A percentile compares a stretch with the other conserved stretches of the same genome.
phyloP scores from a whole-genome alignment of 2,797 vertebrate species.

The Megalops cyprinoides region DNA sequence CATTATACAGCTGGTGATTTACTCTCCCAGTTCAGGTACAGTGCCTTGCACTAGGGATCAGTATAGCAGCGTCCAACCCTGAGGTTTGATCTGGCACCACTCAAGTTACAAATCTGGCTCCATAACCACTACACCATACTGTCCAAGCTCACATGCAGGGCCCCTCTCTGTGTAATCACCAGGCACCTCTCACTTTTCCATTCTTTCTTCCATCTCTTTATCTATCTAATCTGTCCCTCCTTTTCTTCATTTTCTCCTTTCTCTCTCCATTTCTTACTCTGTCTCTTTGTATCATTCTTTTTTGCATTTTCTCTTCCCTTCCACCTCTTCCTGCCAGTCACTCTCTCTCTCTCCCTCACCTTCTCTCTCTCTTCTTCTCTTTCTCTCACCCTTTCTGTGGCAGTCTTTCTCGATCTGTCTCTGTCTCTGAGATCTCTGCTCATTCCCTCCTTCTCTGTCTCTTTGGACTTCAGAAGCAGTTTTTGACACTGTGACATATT shows the following conservation, averaged over 20 bases:
- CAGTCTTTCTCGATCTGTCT: not conserved
- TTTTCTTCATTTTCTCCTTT: too few species aligned
- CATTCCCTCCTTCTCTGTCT: too few species aligned
- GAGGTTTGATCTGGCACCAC: not conserved
- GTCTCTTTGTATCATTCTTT: not conserved
- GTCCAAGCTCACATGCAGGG: too few species aligned
- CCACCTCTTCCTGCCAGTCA: not conserved
- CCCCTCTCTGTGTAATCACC: too few species aligned
- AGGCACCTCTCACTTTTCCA: too few species aligned
- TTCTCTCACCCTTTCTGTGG: too few species aligned
- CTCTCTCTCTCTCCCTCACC: not conserved
- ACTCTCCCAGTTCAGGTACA: not conserved
- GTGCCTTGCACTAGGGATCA: not conserved
- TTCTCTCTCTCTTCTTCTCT: not conserved
- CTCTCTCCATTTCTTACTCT: too few species aligned
- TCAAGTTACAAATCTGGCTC: too few species aligned
- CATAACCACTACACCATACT: too few species aligned
- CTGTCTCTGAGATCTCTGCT: too few species aligned
- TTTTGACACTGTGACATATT: conserved; percentile 25
- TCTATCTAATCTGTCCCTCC: too few species aligned
- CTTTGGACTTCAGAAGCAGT: conserved; percentile 8
- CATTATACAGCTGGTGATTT: not conserved
- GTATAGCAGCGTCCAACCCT: not conserved
- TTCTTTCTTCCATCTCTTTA: too few species aligned
- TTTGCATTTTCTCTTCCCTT: not conserved